These are phyloP conservation scores for Prochilodus magdalenae DNA, from an alignment of 2,113 vertebrate genomes.

Conservation along the genomic window DNA sequence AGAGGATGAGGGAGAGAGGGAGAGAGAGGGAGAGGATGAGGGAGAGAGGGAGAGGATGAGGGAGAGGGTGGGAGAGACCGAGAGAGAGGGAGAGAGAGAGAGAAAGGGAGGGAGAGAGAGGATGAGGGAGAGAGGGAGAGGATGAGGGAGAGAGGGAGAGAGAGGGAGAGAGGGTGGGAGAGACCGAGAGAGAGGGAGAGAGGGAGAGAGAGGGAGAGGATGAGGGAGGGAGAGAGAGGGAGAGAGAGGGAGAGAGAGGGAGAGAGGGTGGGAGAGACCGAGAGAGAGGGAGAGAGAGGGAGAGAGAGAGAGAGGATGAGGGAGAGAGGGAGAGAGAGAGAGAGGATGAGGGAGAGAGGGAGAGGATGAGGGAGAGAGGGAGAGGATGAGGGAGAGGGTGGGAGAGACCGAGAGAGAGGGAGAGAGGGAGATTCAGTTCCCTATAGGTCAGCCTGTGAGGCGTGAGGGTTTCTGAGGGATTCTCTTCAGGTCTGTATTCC, in stretches of 20 bases:
- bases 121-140: too few species aligned
- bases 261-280: too few species aligned
- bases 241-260: conserved; percentile 21
- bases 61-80: too few species aligned
- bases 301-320: not conserved
- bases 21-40: too few species aligned
- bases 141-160: too few species aligned
- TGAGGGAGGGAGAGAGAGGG: conserved; percentile 55
- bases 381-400: not conserved
- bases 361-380: not conserved
- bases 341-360: not conserved
- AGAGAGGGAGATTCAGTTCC: conserved; percentile 64
- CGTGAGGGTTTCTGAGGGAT: not conserved
- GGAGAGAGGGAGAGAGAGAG: not conserved
- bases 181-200: too few species aligned
- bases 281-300: not conserved
- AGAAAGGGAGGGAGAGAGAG: too few species aligned
- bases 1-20: too few species aligned
- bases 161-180: too few species aligned
- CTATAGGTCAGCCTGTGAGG: conserved; percentile 39
- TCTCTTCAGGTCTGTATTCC: not conserved
- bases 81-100: too few species aligned
- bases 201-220: conserved; percentile 28
- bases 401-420: not conserved
- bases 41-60: too few species aligned